Evolutionary conservation across 2,888 invertebrate species (phyloP).

Genomic region (Campoletis raptor): DNA sequence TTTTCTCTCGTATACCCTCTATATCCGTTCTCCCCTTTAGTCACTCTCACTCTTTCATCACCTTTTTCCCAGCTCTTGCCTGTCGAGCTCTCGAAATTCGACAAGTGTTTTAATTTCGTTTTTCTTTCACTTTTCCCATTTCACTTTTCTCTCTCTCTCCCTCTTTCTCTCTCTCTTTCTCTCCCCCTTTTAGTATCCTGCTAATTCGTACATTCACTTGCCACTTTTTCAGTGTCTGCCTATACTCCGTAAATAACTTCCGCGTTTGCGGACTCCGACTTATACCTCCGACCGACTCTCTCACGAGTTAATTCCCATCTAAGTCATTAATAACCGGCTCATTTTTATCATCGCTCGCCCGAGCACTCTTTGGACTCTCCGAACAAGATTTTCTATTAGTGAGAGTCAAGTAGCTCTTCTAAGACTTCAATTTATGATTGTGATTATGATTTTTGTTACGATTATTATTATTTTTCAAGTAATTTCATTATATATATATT

Average conservation of each 20-base stretch:
- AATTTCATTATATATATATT: background rate
- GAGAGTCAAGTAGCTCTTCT: background rate
- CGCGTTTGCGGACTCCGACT: slow-evolving; percentile 22
- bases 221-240: slow-evolving; percentile 53
- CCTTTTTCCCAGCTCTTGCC: slow-evolving; percentile 29
- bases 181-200: background rate
- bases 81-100: slow-evolving; percentile 39
- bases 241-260: slow-evolving; percentile 65
- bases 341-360: slow-evolving; percentile 55
- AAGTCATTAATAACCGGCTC: slow-evolving; percentile 51
- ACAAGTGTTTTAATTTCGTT: slow-evolving; percentile 65
- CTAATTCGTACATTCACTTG: slow-evolving; percentile 67
- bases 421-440: slow-evolving; percentile 6
- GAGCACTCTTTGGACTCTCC: background rate
- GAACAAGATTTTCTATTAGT: slow-evolving; percentile 50
- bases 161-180: slow-evolving; percentile 8
- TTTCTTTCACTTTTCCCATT: slow-evolving; percentile 1
- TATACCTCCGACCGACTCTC: slow-evolving; percentile 27
- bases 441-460: slow-evolving; percentile 31
- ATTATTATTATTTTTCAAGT: slow-evolving; percentile 6
- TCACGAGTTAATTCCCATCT: slow-evolving; percentile 6
- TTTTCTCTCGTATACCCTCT: slow-evolving; percentile 68
- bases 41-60: slow-evolving; percentile 31
- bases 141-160: slow-evolving; percentile 5
- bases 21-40: slow-evolving; percentile 37